Base-by-base conservation (phyloP, 2,888 invertebrate genomes). In the Physocephala rufipes region DNA sequence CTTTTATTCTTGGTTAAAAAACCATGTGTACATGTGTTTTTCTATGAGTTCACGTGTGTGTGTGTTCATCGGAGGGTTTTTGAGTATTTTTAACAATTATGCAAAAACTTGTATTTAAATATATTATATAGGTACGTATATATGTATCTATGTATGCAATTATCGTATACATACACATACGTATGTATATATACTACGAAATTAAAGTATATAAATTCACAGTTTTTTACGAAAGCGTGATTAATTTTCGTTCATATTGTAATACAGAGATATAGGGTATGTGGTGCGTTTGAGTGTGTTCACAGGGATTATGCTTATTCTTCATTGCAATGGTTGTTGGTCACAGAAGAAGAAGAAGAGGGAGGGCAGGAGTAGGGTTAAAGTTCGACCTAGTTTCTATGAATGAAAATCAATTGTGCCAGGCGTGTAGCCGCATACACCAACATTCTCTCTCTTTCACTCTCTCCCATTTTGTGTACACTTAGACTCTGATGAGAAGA, bases 341-440 rank as follows among this genome's bases (percentile, higher is more conserved):
- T n/a, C n/a, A n/a, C n/a, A n/a, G n/a, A n/a, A n/a, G n/a, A n/a
- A n/a, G n/a, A n/a, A n/a, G n/a, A n/a, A n/a, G 49, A 72, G 74
- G 74, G 76, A 71, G 75, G 75, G 74, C 74, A 74, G 74, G 75
- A 75, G 74, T 76, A 72, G 75, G 75, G 74, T 75, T 74, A 75
- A 75, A 75, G 75, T 75, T 74, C 76, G 78, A 77, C 76, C 77
- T 73, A 77, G 65, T 74, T 77, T 53, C 61, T 72, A 9, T 36
- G 64, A 73, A 76, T 73, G 75, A 74, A 75, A 77, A 76, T 75
- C 77, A 76, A 75, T 68, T 75, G 75, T 75, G 75, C 51, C 68
- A 68, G 62, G 28, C 36, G 36, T 59, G 61, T 49, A 59, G 59
- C 28, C 67, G 19, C 49, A 24, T n/a, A 16, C 43, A 19, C 21